These are phyloP conservation scores for Microtus ochrogaster DNA, from an alignment of 2,113 vertebrate genomes.

Conservation along the genomic window DNA sequence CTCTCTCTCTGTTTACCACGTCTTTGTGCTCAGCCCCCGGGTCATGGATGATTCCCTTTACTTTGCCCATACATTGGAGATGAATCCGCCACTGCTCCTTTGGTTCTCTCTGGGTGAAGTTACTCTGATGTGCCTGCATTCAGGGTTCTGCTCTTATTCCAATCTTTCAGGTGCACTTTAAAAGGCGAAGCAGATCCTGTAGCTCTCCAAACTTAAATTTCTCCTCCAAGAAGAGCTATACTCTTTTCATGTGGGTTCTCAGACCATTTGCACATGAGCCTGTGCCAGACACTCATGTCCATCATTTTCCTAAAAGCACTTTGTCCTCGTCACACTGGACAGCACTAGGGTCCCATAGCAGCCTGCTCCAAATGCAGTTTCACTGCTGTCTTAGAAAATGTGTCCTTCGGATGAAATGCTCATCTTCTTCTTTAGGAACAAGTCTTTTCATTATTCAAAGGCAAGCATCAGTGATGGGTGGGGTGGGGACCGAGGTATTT, in stretches of 20 bases:
- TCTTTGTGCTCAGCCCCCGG: neutral
- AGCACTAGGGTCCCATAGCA: rapidly evolving
- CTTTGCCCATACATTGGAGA: neutral
- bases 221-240: neutral
- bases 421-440: neutral
- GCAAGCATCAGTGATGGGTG: neutral
- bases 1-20: neutral
- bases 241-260: neutral
- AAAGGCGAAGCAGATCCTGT: neutral
- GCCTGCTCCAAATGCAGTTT: neutral
- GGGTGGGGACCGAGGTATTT: neutral
- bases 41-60: neutral
- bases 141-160: neutral
- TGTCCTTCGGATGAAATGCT: neutral
- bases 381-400: neutral
- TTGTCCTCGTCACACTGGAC: neutral
- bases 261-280: neutral
- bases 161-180: neutral
- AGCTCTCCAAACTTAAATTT: neutral
- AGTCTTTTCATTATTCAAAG: neutral
- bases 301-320: neutral
- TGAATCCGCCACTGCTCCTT: neutral
- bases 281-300: neutral
- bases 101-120: neutral
- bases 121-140: neutral